A percentile compares a stretch with the other conserved stretches of the same genome.
These are phyloP conservation scores for Parasteatoda lunata DNA, from an alignment of 2,888 invertebrate species.

Conservation along the genomic window DNA sequence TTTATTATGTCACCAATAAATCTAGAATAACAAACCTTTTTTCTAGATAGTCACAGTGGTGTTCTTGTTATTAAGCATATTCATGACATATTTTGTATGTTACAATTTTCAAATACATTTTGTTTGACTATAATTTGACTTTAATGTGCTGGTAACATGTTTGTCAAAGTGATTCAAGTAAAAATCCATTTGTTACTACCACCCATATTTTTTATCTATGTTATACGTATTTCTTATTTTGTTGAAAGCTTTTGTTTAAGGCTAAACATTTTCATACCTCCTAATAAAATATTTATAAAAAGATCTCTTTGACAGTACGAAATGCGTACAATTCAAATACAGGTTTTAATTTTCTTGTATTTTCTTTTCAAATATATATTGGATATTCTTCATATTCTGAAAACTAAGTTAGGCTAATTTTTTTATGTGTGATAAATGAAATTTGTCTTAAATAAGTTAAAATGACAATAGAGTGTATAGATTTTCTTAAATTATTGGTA, in stretches of 20 bases:
- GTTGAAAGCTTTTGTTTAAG: too few species aligned
- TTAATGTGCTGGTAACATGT: neutral
- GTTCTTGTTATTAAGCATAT: too few species aligned
- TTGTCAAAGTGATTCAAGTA: neutral
- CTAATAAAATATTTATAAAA: neutral
- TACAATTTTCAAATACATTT: too few species aligned
- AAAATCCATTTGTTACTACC: neutral
- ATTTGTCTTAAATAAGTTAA: neutral
- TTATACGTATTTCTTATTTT: too few species aligned
- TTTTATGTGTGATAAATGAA: neutral
- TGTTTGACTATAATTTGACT: neutral
- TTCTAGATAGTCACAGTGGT: too few species aligned
- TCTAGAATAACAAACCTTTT: too few species aligned
- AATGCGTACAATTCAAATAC: neutral
- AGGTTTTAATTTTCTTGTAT: neutral
- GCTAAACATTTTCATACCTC: too few species aligned
- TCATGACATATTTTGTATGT: too few species aligned
- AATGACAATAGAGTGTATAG: too few species aligned
- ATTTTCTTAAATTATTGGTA: too few species aligned
- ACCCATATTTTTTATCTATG: too few species aligned
- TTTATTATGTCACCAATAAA: too few species aligned
- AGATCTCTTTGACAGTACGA: neutral
- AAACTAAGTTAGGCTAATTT: neutral
- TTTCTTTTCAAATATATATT: neutral
- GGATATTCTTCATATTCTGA: neutral